Base-by-base conservation (phyloP, 2,888 invertebrate genomes). In the Acronicta alni region DNA sequence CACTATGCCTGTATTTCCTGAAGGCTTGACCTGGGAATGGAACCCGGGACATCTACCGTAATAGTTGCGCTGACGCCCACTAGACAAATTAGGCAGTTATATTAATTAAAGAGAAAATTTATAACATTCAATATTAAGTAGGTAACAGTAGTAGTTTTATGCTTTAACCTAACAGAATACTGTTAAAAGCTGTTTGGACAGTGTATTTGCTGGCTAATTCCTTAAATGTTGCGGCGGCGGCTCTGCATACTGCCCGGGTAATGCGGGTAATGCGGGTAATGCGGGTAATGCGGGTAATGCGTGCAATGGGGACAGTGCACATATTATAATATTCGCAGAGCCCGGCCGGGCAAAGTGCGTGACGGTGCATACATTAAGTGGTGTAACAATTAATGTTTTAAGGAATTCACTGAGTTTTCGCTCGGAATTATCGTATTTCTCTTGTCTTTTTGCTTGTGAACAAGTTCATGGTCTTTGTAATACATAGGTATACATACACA, bases 251-350 rank as follows among this genome's bases (percentile, higher is more conserved):
- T 30, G 23, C 16, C 43, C 32, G 43, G 20, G 26, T 66, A 72
- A 72, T 52, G 32, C 35, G 6, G 6, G 6, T 42, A 52, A 66
- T 48, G 67, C 52, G 17, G 18, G 45, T 55, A 68, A 48, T 72
- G 67, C 72, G n/a, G n/a, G n/a, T n/a, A n/a, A n/a, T n/a, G n/a
- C 32, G 43, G 20, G 26, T 66, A 72, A 72, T 52, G 32, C 35
- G 6, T 4, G 6, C 39, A 52, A 66, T 48, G 67, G 57, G 17
- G 18, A 48, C 55, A 68, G 51, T 72, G 67, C 72, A 68, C 55
- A 66, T 59, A 58, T 71, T 58, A 45, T 47, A 37, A 17, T 26
- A 49, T 38, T 23, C n/a, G 41, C 38, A 26, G 41, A 32, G 37
- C 18, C 17, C 37, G 41, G 41, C 23, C 26, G 32, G 18, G 9